Conservation (phyloP, 2,888 invertebrate genomes). For the Lamellibrachia satsuma region DNA sequence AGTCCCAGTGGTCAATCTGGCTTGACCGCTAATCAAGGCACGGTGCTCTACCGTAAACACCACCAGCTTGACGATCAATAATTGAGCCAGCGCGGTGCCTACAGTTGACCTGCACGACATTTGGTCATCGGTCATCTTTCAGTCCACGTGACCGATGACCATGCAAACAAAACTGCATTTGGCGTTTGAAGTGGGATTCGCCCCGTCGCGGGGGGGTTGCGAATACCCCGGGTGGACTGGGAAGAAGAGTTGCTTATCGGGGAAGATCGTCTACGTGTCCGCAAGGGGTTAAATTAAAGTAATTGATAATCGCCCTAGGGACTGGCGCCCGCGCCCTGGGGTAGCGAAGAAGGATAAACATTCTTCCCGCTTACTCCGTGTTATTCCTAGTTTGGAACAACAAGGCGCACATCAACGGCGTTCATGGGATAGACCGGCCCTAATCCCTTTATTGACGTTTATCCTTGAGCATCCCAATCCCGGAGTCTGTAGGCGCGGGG, state of each 20-base stretch:
- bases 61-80: not conserved
- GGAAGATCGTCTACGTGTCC: not conserved
- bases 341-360: not conserved
- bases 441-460: constrained; percentile 17
- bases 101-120: not conserved
- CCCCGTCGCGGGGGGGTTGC: not conserved
- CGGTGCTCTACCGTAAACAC: constrained; percentile 17
- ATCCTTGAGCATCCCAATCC: not conserved
- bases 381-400: not conserved
- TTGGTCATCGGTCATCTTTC: not conserved
- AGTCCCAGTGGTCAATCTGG: not conserved
- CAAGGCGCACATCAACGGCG: not conserved
- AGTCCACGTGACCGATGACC: not conserved
- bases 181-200: constrained; percentile 17
- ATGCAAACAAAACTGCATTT: not conserved
- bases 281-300: not conserved
- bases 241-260: not conserved
- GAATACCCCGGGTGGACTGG: not conserved
- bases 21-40: constrained; percentile 13
- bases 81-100: not conserved
- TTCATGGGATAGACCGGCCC: not conserved
- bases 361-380: not conserved
- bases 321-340: not conserved
- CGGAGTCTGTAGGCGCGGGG: not conserved
- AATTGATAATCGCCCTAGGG: not conserved